Percentiles rank a stretch among this genome's conserved stretches.
Conservation (phyloP, 2,113 vertebrate species). For the Excalfactoria chinensis region DNA sequence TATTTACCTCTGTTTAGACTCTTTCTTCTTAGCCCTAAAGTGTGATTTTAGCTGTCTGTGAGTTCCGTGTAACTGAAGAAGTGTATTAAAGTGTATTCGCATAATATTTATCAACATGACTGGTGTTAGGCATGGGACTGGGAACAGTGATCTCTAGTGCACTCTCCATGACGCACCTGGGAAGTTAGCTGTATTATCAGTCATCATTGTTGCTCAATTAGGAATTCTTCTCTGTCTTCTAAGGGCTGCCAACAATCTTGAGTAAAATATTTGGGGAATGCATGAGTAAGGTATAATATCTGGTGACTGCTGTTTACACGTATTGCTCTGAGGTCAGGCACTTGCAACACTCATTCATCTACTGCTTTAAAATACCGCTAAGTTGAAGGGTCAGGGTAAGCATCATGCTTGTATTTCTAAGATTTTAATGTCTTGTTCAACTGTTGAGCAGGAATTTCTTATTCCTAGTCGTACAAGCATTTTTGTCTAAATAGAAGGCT, state of each 20-base stretch:
- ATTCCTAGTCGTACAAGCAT: not conserved
- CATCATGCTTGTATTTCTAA: not conserved
- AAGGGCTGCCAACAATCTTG: not conserved
- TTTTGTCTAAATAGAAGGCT: not conserved
- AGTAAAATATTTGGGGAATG: not conserved
- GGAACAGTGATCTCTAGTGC: not conserved
- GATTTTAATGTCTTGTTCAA: not conserved
- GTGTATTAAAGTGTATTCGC: not conserved
- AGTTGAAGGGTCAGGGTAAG: not conserved
- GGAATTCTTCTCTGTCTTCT: not conserved
- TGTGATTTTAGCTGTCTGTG: not conserved
- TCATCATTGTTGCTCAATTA: not conserved
- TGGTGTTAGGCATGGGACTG: not conserved
- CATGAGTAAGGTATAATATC: not conserved
- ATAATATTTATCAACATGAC: not conserved
- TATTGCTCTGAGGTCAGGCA: not conserved
- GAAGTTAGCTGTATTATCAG: not conserved
- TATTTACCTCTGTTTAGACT: not conserved
- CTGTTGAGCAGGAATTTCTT: not conserved
- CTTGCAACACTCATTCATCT: not conserved
- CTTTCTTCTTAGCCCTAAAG: not conserved
- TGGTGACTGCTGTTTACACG: not conserved
- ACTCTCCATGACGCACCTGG: not conserved
- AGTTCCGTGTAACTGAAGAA: fast-evolving
- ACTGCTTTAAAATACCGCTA: not conserved